Percentiles rank a stretch among this genome's conserved stretches.
These are phyloP conservation scores for Poeciliopsis occidentalis DNA, from an alignment of 2,113 vertebrate genomes.

Conservation along the genomic window DNA sequence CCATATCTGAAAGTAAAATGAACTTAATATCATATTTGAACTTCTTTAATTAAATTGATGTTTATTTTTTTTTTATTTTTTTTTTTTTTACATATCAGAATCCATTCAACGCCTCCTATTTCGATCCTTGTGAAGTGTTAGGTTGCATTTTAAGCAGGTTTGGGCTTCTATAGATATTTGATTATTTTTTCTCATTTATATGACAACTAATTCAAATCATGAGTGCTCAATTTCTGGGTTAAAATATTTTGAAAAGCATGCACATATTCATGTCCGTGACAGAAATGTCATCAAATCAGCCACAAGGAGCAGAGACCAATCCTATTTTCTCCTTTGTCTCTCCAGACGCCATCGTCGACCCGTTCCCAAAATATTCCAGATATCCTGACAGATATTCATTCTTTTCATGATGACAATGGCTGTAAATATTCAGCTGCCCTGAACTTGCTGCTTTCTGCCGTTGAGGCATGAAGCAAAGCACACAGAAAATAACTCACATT, in stretches of 20 bases:
- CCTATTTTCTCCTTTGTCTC: background rate
- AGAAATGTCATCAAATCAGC: background rate
- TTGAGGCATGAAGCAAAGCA: background rate
- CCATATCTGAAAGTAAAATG: too few relatives aligned
- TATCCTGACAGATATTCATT: background rate
- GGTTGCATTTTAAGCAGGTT: background rate
- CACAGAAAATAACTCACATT: background rate
- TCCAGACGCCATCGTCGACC: too few relatives aligned
- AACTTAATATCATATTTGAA: too few relatives aligned
- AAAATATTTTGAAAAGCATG: background rate
- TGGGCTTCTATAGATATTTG: background rate
- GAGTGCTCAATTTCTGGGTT: background rate
- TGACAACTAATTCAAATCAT: background rate
- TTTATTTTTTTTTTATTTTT: background rate
- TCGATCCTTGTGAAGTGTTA: background rate
- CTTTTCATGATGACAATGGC: background rate
- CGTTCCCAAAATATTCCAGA: background rate
- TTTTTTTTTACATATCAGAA: background rate
- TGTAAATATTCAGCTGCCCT: background rate
- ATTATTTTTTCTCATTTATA: too few relatives aligned
- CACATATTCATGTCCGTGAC: background rate
- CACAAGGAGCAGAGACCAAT: background rate
- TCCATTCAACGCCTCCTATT: background rate
- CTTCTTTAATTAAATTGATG: background rate
- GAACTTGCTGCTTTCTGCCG: slow-evolving; percentile 3